phyloP scores from a whole-genome alignment of 2,888 invertebrate genomes.

The Dioctria linearis region DNA sequence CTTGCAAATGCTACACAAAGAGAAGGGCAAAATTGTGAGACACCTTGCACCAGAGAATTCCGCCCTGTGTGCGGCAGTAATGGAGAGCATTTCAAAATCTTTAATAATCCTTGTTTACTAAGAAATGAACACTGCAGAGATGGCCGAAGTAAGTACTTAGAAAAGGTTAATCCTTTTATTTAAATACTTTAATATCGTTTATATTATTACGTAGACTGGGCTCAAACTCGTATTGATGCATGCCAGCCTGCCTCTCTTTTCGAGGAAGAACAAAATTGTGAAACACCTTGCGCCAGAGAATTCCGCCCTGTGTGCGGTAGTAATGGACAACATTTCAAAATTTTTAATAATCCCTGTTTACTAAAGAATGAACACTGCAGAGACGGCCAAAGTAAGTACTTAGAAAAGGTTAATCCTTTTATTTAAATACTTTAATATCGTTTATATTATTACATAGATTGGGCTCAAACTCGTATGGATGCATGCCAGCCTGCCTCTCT shows the following conservation, averaged over 20 bases:
- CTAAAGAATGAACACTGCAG: background rate
- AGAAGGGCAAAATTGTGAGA: slow-evolving; percentile 9
- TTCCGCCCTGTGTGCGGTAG: slow-evolving; percentile 12
- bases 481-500: background rate
- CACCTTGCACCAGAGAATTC: slow-evolving; percentile 7
- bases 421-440: background rate
- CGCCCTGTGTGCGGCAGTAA: slow-evolving; percentile 28
- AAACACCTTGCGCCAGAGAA: background rate
- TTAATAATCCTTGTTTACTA: slow-evolving; percentile 14
- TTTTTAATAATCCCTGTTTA: background rate
- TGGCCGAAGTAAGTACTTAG: background rate
- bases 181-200: background rate
- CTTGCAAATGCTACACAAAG: too few relatives aligned
- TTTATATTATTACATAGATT: slow-evolving; percentile 7
- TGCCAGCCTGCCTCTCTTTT: background rate
- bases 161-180: background rate
- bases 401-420: too few relatives aligned
- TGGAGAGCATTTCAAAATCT: slow-evolving; percentile 9
- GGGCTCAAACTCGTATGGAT: slow-evolving; percentile 18
- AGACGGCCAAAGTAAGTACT: slow-evolving; percentile 5
- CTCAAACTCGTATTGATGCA: background rate
- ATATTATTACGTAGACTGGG: background rate
- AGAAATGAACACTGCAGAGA: slow-evolving; percentile 23
- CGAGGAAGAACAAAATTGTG: slow-evolving; percentile 1
- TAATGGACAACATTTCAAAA: slow-evolving; percentile 6